Evolutionary conservation across 2,888 invertebrate species (phyloP).

Genomic region (Caenorhabditis drosophilae): DNA sequence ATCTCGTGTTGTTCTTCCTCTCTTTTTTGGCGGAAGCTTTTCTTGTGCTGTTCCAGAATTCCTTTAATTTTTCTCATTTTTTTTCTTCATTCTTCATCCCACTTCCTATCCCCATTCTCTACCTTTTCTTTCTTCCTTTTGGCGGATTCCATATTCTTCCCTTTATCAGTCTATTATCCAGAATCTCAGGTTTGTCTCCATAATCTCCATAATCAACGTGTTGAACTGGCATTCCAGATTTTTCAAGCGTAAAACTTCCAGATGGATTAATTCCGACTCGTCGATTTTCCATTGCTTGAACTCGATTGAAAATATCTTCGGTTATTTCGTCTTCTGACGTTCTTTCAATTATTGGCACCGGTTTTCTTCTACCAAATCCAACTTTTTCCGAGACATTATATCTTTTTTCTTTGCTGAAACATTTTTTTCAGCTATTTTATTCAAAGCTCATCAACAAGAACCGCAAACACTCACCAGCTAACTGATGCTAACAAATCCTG

Average conservation of each 20-base stretch:
- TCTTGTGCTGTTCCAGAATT: no score
- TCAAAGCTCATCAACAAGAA: neutral
- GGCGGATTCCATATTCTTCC: neutral
- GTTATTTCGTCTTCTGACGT: neutral
- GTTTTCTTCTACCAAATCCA: neutral
- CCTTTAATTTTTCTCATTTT: no score
- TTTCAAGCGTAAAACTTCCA: neutral
- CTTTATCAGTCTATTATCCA: neutral
- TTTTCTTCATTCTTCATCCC: neutral
- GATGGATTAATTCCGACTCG: neutral
- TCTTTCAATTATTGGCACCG: neutral
- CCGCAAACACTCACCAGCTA: neutral
- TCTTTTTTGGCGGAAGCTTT: neutral
- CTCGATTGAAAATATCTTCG: neutral
- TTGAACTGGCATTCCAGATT: neutral
- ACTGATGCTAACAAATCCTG: constrained; percentile 15
- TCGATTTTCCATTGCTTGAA: neutral
- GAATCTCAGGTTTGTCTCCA: neutral
- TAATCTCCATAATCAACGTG: neutral
- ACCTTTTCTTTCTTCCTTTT: no score
- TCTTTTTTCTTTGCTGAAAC: neutral
- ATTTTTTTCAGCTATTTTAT: neutral
- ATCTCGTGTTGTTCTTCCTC: neutral
- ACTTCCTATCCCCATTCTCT: no score
- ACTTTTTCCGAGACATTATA: neutral